These are phyloP conservation scores for Progne subis DNA, from an alignment of 2,113 vertebrate species.

Conservation along the genomic window DNA sequence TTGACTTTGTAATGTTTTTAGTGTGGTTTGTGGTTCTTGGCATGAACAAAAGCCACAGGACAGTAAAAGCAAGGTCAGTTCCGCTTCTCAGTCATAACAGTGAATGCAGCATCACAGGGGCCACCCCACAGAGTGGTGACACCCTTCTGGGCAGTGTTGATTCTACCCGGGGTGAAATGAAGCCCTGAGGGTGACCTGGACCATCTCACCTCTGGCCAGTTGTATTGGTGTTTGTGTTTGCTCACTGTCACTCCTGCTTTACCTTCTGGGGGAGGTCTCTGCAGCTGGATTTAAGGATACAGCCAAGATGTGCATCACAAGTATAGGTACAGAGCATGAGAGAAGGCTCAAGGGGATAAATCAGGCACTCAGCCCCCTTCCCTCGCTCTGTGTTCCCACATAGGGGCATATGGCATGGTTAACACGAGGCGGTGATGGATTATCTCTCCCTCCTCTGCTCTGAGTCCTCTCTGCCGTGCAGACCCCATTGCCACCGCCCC, in stretches of 20 bases:
- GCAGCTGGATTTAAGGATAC: neutral
- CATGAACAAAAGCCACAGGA: neutral
- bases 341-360: neutral
- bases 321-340: neutral
- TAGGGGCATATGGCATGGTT: neutral
- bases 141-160: neutral
- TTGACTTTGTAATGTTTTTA: neutral
- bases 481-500: neutral
- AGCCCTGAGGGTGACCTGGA: neutral
- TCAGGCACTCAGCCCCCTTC: neutral
- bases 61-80: neutral
- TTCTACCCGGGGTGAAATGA: neutral
- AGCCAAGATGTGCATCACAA: neutral
- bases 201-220: neutral
- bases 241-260: accelerated
- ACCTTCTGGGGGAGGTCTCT: accelerated
- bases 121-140: accelerated
- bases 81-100: neutral
- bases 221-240: neutral
- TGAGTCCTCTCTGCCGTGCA: neutral
- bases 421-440: neutral
- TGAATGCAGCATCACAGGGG: neutral
- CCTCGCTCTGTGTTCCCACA: neutral
- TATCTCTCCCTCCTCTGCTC: neutral
- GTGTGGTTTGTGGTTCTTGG: neutral